phyloP scores from a whole-genome alignment of 2,888 invertebrate genomes.

The Acronicta leporina region DNA sequence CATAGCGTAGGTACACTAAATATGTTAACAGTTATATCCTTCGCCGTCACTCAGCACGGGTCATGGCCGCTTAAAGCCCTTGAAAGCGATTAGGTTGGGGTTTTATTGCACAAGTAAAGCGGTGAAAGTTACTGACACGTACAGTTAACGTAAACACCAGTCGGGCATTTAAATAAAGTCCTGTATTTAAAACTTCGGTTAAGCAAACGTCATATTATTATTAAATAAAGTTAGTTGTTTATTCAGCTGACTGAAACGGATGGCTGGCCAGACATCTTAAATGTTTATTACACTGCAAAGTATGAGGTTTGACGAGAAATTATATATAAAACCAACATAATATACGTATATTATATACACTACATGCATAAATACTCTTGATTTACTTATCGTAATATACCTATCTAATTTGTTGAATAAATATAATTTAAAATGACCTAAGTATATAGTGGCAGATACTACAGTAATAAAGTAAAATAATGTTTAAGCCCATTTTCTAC shows the following conservation, averaged over 20 bases:
- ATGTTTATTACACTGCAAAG: constrained; percentile 26
- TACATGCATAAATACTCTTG: neutral
- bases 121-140: constrained; percentile 68
- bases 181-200: constrained; percentile 49
- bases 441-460: constrained; percentile 1
- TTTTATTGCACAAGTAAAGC: constrained; percentile 76
- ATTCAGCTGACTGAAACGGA: constrained; percentile 20
- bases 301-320: constrained; percentile 16
- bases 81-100: constrained; percentile 81
- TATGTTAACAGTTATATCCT: constrained; percentile 65
- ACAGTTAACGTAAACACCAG: constrained; percentile 63
- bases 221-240: constrained; percentile 41
- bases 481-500: constrained; percentile 9
- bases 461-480: constrained; percentile 20
- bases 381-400: constrained; percentile 7
- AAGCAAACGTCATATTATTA: constrained; percentile 41
- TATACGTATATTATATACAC: neutral
- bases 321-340: constrained; percentile 1
- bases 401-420: neutral
- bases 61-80: constrained; percentile 89
- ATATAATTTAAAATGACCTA: constrained; percentile 18
- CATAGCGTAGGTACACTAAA: constrained; percentile 54
- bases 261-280: constrained; percentile 16
- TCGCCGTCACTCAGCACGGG: constrained; percentile 76
- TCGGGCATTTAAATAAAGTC: constrained; percentile 62